Conservation (phyloP, 2,888 invertebrate genomes). For the Lumbricus terrestris region DNA sequence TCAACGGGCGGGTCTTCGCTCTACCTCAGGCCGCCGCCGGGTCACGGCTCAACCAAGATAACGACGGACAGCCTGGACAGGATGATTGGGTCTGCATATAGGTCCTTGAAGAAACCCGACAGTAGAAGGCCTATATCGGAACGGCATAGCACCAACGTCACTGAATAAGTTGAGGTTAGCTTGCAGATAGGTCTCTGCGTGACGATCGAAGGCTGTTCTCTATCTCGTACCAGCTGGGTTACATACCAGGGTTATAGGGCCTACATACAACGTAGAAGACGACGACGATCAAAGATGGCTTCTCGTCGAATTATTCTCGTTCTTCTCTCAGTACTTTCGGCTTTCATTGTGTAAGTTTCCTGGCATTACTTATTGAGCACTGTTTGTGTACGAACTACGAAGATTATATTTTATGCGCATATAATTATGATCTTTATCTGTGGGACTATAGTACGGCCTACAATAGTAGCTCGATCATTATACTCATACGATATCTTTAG, state of each 20-base stretch:
- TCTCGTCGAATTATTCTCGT: not conserved
- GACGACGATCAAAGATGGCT: conserved; percentile 3
- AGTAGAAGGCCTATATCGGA: not conserved
- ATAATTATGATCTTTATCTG: no score
- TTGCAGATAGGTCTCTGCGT: not conserved
- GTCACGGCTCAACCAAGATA: not conserved
- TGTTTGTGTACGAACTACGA: not conserved
- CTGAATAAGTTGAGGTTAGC: not conserved
- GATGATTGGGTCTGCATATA: no score
- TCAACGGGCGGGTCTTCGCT: not conserved
- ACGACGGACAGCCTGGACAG: no score
- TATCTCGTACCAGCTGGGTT: not conserved
- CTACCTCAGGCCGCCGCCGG: no score
- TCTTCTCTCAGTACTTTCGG: not conserved
- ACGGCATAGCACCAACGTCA: conserved; percentile 3
- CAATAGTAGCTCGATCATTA: no score
- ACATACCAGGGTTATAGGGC: no score
- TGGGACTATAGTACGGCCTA: no score
- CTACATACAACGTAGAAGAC: no score
- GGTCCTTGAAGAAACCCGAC: not conserved
- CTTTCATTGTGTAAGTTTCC: not conserved
- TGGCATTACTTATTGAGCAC: not conserved
- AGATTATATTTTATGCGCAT: no score
- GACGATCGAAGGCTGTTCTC: not conserved
- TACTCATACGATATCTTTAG: no score